Base-by-base conservation (phyloP, 30 jellyfish, hydroid and myxozoan genomes). In the Mastigias papua region DNA sequence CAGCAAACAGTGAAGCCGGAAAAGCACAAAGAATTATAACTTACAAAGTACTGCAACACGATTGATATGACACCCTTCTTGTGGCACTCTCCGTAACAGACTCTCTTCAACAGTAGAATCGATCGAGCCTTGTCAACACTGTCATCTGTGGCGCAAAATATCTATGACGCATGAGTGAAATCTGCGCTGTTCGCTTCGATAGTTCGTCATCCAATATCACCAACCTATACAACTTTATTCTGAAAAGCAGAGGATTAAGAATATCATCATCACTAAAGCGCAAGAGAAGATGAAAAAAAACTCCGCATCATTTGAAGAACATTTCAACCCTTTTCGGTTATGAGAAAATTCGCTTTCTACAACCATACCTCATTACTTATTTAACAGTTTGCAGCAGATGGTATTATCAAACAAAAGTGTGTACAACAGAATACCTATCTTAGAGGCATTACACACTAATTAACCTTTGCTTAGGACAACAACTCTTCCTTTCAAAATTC, bases 381-480 rank as follows among this genome's bases (percentile, higher is more conserved):
- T 72, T 50, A 84, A 10, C 16, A 16, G 93, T 84, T 71, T 20
- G 73, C 69, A 84, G 27, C 93, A 84, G 83, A 84, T 84, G 93
- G 93, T 25, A 50, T 31, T 21, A 37, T 10, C n/a, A 28, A 57
- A 73, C 88, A 51, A n/a, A n/a, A 23, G 88, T 32, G 26, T 42
- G 70, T 58, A 63, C 66, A 78, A 20, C 58, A 16, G 34, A 78
- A 78, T 49, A 28, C 70, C 34, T 6, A 15, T 13, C 37, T 20
- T 13, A 32, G 69, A 46, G 70, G 31, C 13, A 25, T 73, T 32
- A 25, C 37, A 15, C 20, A 34, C 23, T 73, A 73, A 25, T 73
- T 32, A 17, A 5, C 21, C 62, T 15, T 42, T 26, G 27, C 54
- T 31, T 69, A 1, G 25, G 8, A 26, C 0, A 26, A 42, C 32